A percentile compares a stretch with the other conserved stretches of the same genome.
Conservation (phyloP, 2,113 vertebrate genomes). For the Tachysurus vachellii region DNA sequence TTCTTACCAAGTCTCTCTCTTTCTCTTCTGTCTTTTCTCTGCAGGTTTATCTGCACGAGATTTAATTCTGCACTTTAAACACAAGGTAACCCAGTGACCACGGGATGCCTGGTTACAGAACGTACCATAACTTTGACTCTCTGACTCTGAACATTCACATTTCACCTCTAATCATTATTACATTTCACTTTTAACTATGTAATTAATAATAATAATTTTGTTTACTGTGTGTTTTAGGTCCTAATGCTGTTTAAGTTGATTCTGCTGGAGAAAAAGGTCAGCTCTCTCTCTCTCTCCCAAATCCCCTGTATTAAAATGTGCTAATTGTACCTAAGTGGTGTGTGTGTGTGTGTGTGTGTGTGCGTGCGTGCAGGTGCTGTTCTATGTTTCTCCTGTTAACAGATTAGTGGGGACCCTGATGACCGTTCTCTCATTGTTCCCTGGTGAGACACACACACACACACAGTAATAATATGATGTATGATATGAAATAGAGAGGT, state of each 20-base stretch:
- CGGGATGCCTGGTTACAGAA: background rate
- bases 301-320: too few relatives aligned
- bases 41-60: slow-evolving; percentile 93
- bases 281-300: background rate
- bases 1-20: background rate
- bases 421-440: slow-evolving; percentile 93
- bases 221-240: slow-evolving; percentile 70
- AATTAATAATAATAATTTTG: too few relatives aligned
- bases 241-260: slow-evolving; percentile 96
- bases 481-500: background rate
- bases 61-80: slow-evolving; percentile 93
- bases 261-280: slow-evolving; percentile 97
- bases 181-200: background rate
- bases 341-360: slow-evolving; percentile 23
- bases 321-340: background rate
- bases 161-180: background rate
- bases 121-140: background rate
- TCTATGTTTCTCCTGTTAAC: slow-evolving; percentile 94
- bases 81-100: slow-evolving; percentile 80
- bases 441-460: slow-evolving; percentile 77
- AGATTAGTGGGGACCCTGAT: slow-evolving; percentile 90
- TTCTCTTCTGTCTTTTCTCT: slow-evolving; percentile 5
- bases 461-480: background rate
- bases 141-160: background rate
- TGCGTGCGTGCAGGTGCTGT: slow-evolving; percentile 79